phyloP scores from a whole-genome alignment of 1,140 invertebrate species.

The Monomorium pharaonis region DNA sequence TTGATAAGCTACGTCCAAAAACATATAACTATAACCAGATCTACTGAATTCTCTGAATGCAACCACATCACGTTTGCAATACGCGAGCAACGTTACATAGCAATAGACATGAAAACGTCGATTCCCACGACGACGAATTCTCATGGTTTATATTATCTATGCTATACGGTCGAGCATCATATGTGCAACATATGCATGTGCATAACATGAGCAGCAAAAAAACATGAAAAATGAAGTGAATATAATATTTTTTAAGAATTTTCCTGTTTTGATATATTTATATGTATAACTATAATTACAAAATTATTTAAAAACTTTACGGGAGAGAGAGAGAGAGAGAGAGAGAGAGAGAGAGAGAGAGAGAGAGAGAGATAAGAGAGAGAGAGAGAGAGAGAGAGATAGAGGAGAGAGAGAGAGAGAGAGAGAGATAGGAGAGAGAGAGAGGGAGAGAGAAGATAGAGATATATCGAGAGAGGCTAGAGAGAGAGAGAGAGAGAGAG shows the following conservation, averaged over 20 bases:
- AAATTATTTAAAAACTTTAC: background rate
- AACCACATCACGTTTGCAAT: slow-evolving; percentile 29
- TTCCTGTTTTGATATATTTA: background rate
- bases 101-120: slow-evolving; percentile 6
- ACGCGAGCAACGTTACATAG: background rate
- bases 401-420: too few relatives aligned
- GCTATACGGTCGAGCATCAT: background rate
- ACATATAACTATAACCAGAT: background rate
- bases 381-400: too few relatives aligned
- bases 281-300: background rate
- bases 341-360: too few relatives aligned
- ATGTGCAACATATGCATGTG: too few relatives aligned
- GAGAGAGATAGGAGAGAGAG: too few relatives aligned
- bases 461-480: too few relatives aligned
- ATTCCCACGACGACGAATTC: background rate
- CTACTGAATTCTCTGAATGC: slow-evolving; percentile 3
- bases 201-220: background rate
- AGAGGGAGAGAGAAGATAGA: too few relatives aligned
- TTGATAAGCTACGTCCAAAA: background rate
- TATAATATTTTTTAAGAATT: background rate
- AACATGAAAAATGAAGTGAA: background rate
- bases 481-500: too few relatives aligned
- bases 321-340: too few relatives aligned
- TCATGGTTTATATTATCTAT: background rate
- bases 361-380: too few relatives aligned